These are phyloP conservation scores for Lonchura striata DNA, from an alignment of 2,113 vertebrate species.

Conservation along the genomic window DNA sequence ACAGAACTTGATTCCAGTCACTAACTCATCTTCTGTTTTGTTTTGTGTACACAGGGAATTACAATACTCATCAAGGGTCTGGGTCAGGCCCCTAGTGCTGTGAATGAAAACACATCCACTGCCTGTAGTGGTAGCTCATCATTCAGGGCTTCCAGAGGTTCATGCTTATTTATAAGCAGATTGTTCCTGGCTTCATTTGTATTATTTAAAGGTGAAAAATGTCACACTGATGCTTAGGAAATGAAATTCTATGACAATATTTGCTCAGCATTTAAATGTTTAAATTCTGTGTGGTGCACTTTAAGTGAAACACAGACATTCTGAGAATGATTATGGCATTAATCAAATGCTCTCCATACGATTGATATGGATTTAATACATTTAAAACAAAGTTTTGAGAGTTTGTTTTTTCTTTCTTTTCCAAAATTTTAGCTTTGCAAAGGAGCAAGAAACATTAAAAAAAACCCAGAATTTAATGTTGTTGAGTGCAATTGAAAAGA, in stretches of 20 bases:
- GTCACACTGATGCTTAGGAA: not conserved
- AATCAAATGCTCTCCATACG: not conserved
- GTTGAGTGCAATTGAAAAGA: not conserved
- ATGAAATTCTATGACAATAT: not conserved
- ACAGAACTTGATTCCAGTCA: not conserved
- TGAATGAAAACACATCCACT: not conserved
- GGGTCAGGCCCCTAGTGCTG: not conserved
- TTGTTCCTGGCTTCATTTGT: slow-evolving; percentile 8
- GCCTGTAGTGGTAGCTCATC: not conserved
- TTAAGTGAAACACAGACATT: not conserved
- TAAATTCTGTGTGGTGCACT: not conserved
- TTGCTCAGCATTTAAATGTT: slow-evolving; percentile 22
- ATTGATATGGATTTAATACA: not conserved
- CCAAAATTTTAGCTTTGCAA: not conserved
- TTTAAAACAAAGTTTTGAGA: not conserved
- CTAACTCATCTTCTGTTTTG: not conserved
- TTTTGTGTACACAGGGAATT: slow-evolving; percentile 29
- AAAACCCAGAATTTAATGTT: not conserved
- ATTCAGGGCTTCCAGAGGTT: not conserved
- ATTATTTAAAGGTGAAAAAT: slow-evolving; percentile 39
- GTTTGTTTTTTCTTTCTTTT: not conserved
- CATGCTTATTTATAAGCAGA: slow-evolving; percentile 23
- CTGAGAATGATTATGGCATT: not conserved
- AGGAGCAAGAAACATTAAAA: not conserved
- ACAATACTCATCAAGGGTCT: not conserved